These are phyloP conservation scores for Fragum fragum DNA, from an alignment of 2,888 invertebrate genomes.

Conservation along the genomic window DNA sequence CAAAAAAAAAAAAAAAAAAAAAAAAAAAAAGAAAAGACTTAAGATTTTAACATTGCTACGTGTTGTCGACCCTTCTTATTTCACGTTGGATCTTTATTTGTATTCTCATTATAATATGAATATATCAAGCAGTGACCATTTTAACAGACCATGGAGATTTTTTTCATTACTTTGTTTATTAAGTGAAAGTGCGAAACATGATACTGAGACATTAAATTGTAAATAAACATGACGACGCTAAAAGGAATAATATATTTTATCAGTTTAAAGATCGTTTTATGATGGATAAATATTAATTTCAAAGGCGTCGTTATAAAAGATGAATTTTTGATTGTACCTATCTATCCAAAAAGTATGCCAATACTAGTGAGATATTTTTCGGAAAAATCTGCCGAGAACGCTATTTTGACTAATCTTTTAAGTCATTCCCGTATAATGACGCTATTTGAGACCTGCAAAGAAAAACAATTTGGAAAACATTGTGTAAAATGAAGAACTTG, in stretches of 20 bases:
- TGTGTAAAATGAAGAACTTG: no score
- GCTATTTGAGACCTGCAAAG: no score
- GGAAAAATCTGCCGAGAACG: no score
- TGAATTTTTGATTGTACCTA: no score
- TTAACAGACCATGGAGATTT: not conserved
- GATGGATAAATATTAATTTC: not conserved
- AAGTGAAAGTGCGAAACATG: constrained; percentile 17
- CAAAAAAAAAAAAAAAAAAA: no score
- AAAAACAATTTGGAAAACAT: no score
- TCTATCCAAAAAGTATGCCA: not conserved
- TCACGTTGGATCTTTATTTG: no score
- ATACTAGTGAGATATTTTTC: not conserved
- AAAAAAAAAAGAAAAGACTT: no score
- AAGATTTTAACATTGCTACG: no score
- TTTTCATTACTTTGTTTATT: constrained; percentile 13
- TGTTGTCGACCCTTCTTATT: no score
- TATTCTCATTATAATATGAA: not conserved
- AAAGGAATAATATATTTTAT: not conserved
- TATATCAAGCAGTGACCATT: constrained; percentile 3
- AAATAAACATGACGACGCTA: constrained; percentile 14
- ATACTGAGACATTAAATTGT: constrained; percentile 8
- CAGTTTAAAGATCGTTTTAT: not conserved
- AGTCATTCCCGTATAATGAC: no score
- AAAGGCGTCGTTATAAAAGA: not conserved
- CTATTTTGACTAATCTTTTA: no score